Base-by-base conservation (phyloP, 2,888 invertebrate species). In the Dryadula phaetusa region DNA sequence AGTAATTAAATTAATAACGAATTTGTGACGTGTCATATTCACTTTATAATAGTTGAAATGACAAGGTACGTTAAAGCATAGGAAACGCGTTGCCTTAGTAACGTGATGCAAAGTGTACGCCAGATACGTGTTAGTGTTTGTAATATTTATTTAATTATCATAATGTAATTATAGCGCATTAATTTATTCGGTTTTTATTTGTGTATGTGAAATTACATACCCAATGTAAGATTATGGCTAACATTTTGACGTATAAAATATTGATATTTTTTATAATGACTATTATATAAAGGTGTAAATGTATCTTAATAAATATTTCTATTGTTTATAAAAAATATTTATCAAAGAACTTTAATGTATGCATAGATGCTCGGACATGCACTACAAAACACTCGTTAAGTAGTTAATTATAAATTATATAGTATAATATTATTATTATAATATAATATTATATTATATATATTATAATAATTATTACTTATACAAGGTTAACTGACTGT, bases 331-430 rank as follows among this genome's bases (percentile, higher is more conserved):
- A 44, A 16, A 20, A 46, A 20, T 46, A 16, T 46, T 10, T 8
- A 46, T 20, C 20, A 14, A 47, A 14, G 0, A 6, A 18, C 2
- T 22, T 22, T 6, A n/a, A 14, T 4, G 12, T 37, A 6, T 12
- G 12, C 37, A 6, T 1, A 28, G 6, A 28, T 28, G 28, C 28
- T 4, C 28, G 6, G 6, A 28, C 46, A 47, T 47, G 14, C 14
- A 22, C 14, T 47, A 14, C 10, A 12, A 22, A 5, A 14, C 25
- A n/a, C n/a, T 49, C 12, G 22, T 20, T 25, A 25, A 20, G n/a
- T 49, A 25, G 25, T 49, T 49, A 22, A 49, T 49, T 49, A n/a
- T n/a, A n/a, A n/a, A n/a, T n/a, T n/a, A n/a, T 6, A 49, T 49
- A 22, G n/a, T 49, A 49, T 49, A 6, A 3, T 49, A 49, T n/a